Evolutionary conservation across 2,888 invertebrate species (phyloP), one percentile per base, ranked within the genome.

Genomic region (Deroplatys truncata): DNA sequence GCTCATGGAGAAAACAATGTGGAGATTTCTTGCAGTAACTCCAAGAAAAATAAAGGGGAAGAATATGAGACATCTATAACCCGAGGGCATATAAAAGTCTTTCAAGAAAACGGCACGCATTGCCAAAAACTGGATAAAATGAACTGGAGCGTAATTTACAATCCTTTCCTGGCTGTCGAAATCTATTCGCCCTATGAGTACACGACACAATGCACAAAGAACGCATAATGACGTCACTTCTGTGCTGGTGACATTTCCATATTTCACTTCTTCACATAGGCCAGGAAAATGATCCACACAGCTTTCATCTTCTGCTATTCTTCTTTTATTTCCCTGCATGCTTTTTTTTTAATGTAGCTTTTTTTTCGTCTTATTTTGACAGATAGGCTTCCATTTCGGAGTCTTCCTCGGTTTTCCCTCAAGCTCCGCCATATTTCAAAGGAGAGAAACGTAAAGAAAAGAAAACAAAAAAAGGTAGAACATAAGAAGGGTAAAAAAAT

Each of bases 341-440:
- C 56, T 28, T 85, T 85, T n/a, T 85, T 56, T 56, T 15, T n/a
- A 85, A 85, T 28, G n/a, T 85, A n/a, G 35, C 43, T n/a, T 85
- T 49, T 9, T 49, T 85, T 15, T 49, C 28, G 16, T 89, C 84
- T 87, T 89, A 82, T 89, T 89, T 88, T 89, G 89, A 89, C 89
- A 89, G 87, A 84, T 84, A 88, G 84, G 84, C 82, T 88, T 87
- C 84, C 84, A 82, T 13, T 25, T 82, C 43, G 72, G 72, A 72
- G 86, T 25, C 86, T 29, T n/a, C 82, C 49, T 88, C 28, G 83
- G 56, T 84, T 88, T 88, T 89, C 86, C 88, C 88, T 85, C 86
- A 43, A 86, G 83, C 89, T 88, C 83, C 82, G 84, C 88, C 85
- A 88, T 85, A 89, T 88, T 88, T 88, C 85, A 88, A 88, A 88